Percentiles rank a stretch among this genome's conserved stretches.
Conservation (phyloP, 2,113 vertebrate genomes). For the Hippocampus mohnikei region DNA sequence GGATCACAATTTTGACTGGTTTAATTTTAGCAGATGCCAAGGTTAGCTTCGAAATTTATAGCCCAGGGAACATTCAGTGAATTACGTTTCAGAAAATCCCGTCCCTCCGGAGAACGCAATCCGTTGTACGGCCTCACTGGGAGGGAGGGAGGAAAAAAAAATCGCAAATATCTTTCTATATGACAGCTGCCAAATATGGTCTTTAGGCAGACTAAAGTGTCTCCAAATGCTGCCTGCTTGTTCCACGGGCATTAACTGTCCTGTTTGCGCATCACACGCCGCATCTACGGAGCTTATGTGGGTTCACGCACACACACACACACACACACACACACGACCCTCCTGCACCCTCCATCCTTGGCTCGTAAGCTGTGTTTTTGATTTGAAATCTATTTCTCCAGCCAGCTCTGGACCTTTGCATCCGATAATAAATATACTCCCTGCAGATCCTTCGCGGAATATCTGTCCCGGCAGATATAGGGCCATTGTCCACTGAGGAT, state of each 20-base stretch:
- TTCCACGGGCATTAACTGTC: conserved; percentile 6
- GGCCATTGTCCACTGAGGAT: not conserved
- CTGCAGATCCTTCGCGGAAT: conserved; percentile 16
- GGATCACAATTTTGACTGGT: conserved; percentile 8
- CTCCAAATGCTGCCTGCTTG: conserved; percentile 13
- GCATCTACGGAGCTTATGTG: conserved; percentile 4
- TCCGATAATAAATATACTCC: conserved; percentile 29
- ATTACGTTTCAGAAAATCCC: not conserved
- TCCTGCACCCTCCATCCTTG: not conserved
- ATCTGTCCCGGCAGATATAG: conserved; percentile 13
- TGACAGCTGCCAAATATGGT: conserved; percentile 17
- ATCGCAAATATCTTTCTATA: conserved; percentile 6
- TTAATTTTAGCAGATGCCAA: conserved; percentile 9
- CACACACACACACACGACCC: not conserved
- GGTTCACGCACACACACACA: not conserved
- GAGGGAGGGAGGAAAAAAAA: not conserved
- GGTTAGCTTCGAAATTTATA: conserved; percentile 6
- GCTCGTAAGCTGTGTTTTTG: not conserved
- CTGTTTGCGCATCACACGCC: conserved; percentile 16
- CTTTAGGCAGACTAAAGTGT: conserved; percentile 1
- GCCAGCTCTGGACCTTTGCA: not conserved
- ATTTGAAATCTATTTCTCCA: conserved; percentile 11
- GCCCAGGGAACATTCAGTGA: conserved; percentile 3
- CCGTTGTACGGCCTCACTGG: conserved; percentile 1
- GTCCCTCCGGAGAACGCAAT: not conserved